Conservation (phyloP, 2,888 invertebrate genomes). For the Elmis aenea region DNA sequence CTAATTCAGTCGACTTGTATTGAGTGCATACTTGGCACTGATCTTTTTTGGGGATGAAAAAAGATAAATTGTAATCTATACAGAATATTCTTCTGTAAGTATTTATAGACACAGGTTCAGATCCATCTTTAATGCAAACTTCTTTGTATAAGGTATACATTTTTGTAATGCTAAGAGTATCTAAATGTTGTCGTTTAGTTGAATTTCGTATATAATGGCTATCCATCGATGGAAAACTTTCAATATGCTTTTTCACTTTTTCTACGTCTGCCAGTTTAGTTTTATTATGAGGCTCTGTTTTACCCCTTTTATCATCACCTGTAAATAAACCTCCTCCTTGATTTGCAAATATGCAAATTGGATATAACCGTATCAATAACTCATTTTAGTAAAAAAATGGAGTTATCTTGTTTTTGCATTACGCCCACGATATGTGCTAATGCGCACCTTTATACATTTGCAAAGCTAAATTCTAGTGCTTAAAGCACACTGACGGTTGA, state of each 20-base stretch:
- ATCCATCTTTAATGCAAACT: slow-evolving; percentile 12
- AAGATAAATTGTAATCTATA: slow-evolving; percentile 7
- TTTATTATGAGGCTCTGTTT: slow-evolving; percentile 21
- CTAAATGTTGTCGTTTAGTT: slow-evolving; percentile 21
- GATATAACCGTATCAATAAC: too few relatives aligned
- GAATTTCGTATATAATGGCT: slow-evolving; percentile 20
- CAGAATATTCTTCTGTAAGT: slow-evolving; percentile 9
- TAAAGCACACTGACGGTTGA: too few relatives aligned
- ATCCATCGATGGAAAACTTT: slow-evolving; percentile 23
- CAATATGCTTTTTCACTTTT: slow-evolving; percentile 22
- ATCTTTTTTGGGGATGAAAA: slow-evolving; percentile 10
- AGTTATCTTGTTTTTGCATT: too few relatives aligned
- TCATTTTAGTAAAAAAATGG: too few relatives aligned
- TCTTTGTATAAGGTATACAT: slow-evolving; percentile 23
- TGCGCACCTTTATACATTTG: too few relatives aligned
- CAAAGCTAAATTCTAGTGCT: too few relatives aligned
- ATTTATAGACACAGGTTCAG: slow-evolving; percentile 6
- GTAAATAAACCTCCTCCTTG: slow-evolving; percentile 17
- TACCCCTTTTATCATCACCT: slow-evolving; percentile 20
- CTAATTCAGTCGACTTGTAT: slow-evolving; percentile 1
- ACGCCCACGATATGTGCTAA: too few relatives aligned
- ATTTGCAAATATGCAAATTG: too few relatives aligned
- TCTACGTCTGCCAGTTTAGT: slow-evolving; percentile 15
- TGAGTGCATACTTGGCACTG: slow-evolving; percentile 7
- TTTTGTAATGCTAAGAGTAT: slow-evolving; percentile 22